Conservation (phyloP, 2,113 vertebrate species). For the Pantherophis guttatus region DNA sequence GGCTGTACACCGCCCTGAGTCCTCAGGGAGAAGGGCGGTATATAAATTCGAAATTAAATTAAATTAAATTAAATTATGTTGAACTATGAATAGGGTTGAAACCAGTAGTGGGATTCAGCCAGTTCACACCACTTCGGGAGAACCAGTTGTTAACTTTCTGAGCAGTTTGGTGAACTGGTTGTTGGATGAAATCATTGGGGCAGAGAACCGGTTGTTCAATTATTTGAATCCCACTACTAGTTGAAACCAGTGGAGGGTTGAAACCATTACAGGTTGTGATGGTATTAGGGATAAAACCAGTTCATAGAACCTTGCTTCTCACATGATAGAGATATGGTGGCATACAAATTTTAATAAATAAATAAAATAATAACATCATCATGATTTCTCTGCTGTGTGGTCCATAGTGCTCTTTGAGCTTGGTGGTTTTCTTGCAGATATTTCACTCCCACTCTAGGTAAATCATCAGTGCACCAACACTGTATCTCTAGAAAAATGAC, state of each 20-base stretch:
- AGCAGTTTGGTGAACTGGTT: no score
- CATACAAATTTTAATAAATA: not conserved
- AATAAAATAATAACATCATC: not conserved
- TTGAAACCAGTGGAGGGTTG: no score
- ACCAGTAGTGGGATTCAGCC: no score
- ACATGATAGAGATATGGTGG: not conserved
- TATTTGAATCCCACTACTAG: not conserved
- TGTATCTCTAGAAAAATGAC: not conserved
- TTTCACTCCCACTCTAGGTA: not conserved
- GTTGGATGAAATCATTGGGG: no score
- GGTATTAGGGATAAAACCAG: not conserved
- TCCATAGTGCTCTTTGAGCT: not conserved
- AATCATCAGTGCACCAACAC: not conserved
- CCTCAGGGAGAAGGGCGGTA: no score
- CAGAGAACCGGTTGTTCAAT: no score
- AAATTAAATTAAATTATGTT: no score
- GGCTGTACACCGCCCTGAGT: no score
- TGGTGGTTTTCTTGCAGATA: not conserved
- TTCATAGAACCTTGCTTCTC: no score
- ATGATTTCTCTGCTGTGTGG: not conserved
- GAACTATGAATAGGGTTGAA: not conserved
- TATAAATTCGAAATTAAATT: no score
- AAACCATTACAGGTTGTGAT: not conserved
- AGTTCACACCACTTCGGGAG: no score
- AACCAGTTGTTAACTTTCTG: no score